Percentiles rank a stretch among this genome's conserved stretches.
Conservation (phyloP, 2,888 invertebrate genomes). For the Philhelius pedissequus region DNA sequence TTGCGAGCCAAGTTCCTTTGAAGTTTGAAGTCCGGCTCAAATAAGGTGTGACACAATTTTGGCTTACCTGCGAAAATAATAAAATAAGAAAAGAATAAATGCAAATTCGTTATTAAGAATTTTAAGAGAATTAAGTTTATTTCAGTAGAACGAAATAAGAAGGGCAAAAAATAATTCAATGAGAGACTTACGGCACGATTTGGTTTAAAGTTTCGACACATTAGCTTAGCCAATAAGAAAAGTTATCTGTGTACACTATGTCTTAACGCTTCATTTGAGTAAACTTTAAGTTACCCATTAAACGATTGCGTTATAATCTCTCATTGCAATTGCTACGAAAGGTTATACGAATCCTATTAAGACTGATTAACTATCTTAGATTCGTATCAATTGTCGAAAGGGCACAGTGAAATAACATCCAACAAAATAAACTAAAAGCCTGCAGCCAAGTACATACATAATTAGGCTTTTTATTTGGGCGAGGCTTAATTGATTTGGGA, state of each 20-base stretch:
- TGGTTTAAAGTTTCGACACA: background rate
- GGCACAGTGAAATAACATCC: conserved; percentile 58
- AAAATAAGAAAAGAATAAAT: background rate
- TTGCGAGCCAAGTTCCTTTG: background rate
- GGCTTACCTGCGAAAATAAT: conserved; percentile 56
- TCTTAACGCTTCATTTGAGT: conserved; percentile 26
- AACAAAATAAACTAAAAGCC: conserved; percentile 1
- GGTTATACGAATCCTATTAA: conserved; percentile 51
- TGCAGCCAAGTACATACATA: background rate
- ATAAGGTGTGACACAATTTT: conserved; percentile 6
- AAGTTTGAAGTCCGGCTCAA: background rate
- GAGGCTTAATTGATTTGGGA: conserved; percentile 30
- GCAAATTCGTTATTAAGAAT: background rate
- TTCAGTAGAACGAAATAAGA: background rate
- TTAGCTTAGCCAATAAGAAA: background rate
- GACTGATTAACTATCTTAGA: conserved; percentile 46
- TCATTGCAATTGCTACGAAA: conserved; percentile 41
- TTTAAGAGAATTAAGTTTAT: background rate
- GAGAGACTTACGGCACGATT: conserved; percentile 30
- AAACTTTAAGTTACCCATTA: background rate
- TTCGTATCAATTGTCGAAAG: conserved; percentile 50
- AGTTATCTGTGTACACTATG: background rate
- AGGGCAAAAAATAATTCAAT: background rate
- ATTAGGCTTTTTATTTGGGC: conserved; percentile 47
- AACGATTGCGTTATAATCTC: conserved; percentile 47